These are phyloP conservation scores for Cydia pomonella DNA, from an alignment of 1,140 invertebrate species.

Conservation along the genomic window DNA sequence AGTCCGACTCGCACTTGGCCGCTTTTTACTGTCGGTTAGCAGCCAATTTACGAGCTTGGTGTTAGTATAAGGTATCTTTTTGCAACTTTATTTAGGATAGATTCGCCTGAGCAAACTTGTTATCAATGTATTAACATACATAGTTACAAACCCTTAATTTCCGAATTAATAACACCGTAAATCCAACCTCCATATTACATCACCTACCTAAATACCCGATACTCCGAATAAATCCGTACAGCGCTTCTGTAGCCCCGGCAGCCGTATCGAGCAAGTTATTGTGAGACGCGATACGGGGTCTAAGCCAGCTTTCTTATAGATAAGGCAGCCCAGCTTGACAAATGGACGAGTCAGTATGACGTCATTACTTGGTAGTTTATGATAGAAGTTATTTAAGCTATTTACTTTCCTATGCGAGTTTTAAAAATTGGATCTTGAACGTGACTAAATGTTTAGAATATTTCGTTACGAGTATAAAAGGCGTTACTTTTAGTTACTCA, in stretches of 20 bases:
- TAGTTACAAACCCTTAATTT: not conserved
- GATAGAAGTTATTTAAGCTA: not conserved
- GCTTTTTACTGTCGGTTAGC: too few relatives aligned
- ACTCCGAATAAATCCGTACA: slow-evolving; percentile 47
- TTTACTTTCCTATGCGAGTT: not conserved
- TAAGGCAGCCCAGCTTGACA: slow-evolving; percentile 68
- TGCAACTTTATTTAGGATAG: too few relatives aligned
- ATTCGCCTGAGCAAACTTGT: too few relatives aligned
- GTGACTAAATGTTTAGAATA: not conserved
- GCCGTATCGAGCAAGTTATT: slow-evolving; percentile 59
- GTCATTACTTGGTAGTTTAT: slow-evolving; percentile 37
- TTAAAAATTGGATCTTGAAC: not conserved
- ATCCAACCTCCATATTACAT: slow-evolving; percentile 12
- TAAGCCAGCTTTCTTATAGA: slow-evolving; percentile 67
- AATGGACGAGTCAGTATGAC: slow-evolving; percentile 54
- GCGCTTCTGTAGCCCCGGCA: slow-evolving; percentile 36
- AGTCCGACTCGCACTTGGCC: too few relatives aligned
- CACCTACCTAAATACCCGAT: not conserved
- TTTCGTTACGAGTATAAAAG: too few relatives aligned
- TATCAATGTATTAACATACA: not conserved
- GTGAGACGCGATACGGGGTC: slow-evolving; percentile 59
- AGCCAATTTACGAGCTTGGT: too few relatives aligned
- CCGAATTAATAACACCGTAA: not conserved
- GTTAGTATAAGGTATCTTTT: too few relatives aligned
- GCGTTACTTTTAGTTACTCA: too few relatives aligned